A percentile compares a stretch with the other conserved stretches of the same genome.
These are phyloP conservation scores for Gibbula magus DNA, from an alignment of 2,888 invertebrate species.

Conservation along the genomic window DNA sequence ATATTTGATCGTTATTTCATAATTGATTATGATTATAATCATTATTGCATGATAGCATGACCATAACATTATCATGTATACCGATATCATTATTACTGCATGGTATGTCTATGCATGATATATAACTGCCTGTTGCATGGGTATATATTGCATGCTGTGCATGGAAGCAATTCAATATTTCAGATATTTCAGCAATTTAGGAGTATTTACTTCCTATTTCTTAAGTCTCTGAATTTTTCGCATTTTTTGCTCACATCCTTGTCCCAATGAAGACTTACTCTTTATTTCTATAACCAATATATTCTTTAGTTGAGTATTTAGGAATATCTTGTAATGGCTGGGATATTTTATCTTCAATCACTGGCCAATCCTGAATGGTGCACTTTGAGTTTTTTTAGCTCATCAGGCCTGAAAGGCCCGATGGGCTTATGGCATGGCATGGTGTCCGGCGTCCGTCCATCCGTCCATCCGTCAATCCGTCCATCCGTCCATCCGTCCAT, in stretches of 20 bases:
- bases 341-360: too few relatives aligned
- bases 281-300: too few relatives aligned
- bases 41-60: not conserved
- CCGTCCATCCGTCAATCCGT: too few relatives aligned
- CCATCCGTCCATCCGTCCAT: too few relatives aligned
- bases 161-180: not conserved
- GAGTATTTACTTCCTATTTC: not conserved
- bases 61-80: not conserved
- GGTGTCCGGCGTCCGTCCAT: too few relatives aligned
- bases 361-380: too few relatives aligned
- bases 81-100: not conserved
- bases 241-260: not conserved
- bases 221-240: not conserved
- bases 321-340: too few relatives aligned
- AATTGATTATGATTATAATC: not conserved
- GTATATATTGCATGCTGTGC: not conserved
- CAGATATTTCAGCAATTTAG: not conserved
- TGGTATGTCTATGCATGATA: not conserved
- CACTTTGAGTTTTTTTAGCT: too few relatives aligned
- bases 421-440: too few relatives aligned
- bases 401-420: too few relatives aligned
- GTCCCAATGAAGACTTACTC: too few relatives aligned
- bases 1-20: not conserved
- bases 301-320: too few relatives aligned
- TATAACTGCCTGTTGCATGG: not conserved